Conservation (phyloP, 1,140 invertebrate species). For the Pristionchus pacificus region DNA sequence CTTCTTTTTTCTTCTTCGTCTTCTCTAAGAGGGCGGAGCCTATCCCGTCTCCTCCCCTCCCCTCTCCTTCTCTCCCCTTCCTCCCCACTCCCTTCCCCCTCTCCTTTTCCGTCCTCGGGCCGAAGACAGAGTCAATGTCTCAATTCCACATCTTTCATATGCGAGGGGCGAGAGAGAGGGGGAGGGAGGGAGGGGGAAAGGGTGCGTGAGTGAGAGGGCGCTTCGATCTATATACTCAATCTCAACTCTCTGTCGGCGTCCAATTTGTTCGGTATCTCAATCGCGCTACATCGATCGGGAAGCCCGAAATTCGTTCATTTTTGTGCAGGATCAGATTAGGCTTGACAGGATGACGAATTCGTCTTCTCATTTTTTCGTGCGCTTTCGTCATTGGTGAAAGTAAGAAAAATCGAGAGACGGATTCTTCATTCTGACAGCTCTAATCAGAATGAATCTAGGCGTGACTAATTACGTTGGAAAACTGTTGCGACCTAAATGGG, state of each 20-base stretch:
- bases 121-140: neutral
- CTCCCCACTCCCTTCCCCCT: neutral
- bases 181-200: neutral
- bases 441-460: neutral
- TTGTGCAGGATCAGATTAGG: constrained; percentile 1
- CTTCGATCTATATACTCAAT: constrained; percentile 2
- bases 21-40: neutral
- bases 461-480: neutral
- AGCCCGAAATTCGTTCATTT: neutral
- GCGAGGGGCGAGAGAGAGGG: neutral
- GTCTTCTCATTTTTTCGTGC: no score
- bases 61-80: no score
- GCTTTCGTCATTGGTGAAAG: neutral
- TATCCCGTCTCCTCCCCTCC: neutral
- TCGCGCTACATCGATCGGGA: constrained; percentile 5
- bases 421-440: no score
- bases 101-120: constrained; percentile 2
- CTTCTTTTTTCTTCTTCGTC: neutral
- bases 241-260: constrained; percentile 5
- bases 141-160: neutral
- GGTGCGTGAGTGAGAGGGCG: neutral
- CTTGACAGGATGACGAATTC: no score
- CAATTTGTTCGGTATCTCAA: constrained; percentile 9
- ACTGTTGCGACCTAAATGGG: neutral
- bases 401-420: no score